Conservation (phyloP, 92 coral and sea anemone genomes). For the Palythoa heliodiscus region DNA sequence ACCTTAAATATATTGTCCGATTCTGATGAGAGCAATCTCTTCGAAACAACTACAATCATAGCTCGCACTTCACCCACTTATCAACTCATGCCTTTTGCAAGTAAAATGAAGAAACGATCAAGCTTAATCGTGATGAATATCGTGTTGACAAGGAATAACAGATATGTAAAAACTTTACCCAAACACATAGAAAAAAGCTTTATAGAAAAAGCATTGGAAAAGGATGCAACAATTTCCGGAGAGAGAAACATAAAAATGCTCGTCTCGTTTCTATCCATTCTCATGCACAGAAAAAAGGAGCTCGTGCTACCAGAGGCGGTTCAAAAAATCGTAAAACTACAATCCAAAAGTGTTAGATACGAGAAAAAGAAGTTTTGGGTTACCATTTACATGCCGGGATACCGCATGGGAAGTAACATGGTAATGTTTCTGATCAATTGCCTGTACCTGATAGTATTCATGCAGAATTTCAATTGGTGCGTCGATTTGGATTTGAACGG, state of each 20-base stretch:
- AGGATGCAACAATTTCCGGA: neutral
- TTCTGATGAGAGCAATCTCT: neutral
- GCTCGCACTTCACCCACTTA: neutral
- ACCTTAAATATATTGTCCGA: neutral
- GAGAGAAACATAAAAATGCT: neutral
- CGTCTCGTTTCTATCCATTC: neutral
- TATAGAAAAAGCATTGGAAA: too few species aligned
- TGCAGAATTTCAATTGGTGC: conserved; percentile 9
- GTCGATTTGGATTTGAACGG: conserved; percentile 9
- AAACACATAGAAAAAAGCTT: neutral
- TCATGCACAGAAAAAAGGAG: neutral
- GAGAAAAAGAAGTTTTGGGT: neutral
- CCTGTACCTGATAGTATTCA: neutral
- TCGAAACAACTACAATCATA: neutral
- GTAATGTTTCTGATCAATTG: neutral
- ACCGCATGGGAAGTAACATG: neutral
- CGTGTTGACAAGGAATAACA: neutral
- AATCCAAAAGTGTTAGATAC: neutral
- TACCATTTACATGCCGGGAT: neutral
- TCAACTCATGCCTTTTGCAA: neutral
- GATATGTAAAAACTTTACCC: neutral
- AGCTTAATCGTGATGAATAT: neutral
- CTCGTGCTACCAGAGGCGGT: neutral
- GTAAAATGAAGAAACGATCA: neutral
- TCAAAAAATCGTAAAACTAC: neutral